These are phyloP conservation scores for Protosalanx chinensis DNA, from an alignment of 2,797 vertebrate genomes.

Conservation along the genomic window DNA sequence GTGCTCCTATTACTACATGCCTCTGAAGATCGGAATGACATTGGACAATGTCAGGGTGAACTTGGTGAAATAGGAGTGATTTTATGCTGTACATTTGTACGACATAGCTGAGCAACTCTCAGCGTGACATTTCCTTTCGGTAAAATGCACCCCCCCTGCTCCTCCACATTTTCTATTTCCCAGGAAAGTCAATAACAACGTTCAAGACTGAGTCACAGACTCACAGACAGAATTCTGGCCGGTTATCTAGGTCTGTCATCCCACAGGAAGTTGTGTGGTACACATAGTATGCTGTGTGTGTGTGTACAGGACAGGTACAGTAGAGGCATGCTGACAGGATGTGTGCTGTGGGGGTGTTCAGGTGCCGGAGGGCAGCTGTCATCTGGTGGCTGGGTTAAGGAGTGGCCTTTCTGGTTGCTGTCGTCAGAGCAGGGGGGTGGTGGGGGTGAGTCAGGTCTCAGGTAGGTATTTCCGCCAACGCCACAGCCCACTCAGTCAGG, in stretches of 20 bases:
- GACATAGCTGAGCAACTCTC: background rate
- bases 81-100: background rate
- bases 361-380: constrained; percentile 68
- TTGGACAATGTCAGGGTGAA: constrained; percentile 19
- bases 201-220: background rate
- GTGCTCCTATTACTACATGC: constrained; percentile 47
- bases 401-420: constrained; percentile 55
- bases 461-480: constrained; percentile 64
- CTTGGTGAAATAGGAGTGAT: too few relatives aligned
- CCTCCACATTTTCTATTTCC: too few relatives aligned
- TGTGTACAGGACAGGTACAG: constrained; percentile 34
- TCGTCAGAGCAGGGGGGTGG: constrained; percentile 59
- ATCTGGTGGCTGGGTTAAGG: constrained; percentile 64
- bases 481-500: constrained; percentile 48
- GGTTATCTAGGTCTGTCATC: constrained; percentile 16
- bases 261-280: constrained; percentile 33
- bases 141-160: too few relatives aligned
- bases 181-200: background rate
- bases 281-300: constrained; percentile 11
- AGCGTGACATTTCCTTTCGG: too few relatives aligned
- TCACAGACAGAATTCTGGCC: background rate
- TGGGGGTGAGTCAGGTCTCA: constrained; percentile 51
- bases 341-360: constrained; percentile 50
- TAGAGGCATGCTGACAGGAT: constrained; percentile 42
- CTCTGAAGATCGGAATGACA: constrained; percentile 22